Conservation (phyloP, 1,140 invertebrate species). For the Drosophila pruinosa region DNA sequence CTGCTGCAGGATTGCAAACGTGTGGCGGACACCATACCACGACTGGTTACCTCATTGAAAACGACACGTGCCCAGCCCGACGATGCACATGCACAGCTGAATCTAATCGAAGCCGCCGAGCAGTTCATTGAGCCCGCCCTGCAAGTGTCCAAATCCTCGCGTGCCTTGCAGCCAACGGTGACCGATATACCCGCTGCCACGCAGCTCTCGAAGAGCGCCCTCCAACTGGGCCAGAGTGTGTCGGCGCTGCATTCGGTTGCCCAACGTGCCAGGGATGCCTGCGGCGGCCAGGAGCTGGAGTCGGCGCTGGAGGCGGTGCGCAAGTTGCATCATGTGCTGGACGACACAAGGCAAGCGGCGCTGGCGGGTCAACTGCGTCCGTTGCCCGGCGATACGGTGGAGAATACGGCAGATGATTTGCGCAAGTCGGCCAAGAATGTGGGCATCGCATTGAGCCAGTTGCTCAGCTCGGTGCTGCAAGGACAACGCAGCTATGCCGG, state of each 20-base stretch:
- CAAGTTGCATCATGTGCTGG: constrained; percentile 91
- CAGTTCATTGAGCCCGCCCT: constrained; percentile 90
- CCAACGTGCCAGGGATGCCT: constrained; percentile 92
- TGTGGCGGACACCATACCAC: constrained; percentile 91
- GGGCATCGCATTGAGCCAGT: constrained; percentile 88
- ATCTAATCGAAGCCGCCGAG: constrained; percentile 93
- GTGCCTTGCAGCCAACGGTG: constrained; percentile 93
- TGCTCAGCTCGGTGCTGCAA: constrained; percentile 93
- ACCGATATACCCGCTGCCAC: constrained; percentile 90
- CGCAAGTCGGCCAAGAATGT: constrained; percentile 87
- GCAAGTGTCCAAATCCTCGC: constrained; percentile 89
- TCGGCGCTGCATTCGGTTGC: constrained; percentile 88
- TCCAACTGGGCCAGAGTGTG: constrained; percentile 82
- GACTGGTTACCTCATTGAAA: constrained; percentile 92
- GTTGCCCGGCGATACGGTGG: constrained; percentile 93
- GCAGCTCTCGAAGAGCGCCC: constrained; percentile 84
- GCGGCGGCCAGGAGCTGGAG: constrained; percentile 93
- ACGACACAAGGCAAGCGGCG: constrained; percentile 90
- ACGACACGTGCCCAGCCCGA: constrained; percentile 88
- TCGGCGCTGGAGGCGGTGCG: constrained; percentile 92
- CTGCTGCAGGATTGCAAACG: constrained; percentile 90
- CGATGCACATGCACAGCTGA: constrained; percentile 89
- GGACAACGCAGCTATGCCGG: constrained; percentile 93
- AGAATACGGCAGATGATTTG: constrained; percentile 89
- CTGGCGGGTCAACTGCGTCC: constrained; percentile 88